A percentile compares a stretch with the other conserved stretches of the same genome.
phyloP scores from a whole-genome alignment of 2,797 vertebrate genomes.

The Melanotaenia pygmaea region DNA sequence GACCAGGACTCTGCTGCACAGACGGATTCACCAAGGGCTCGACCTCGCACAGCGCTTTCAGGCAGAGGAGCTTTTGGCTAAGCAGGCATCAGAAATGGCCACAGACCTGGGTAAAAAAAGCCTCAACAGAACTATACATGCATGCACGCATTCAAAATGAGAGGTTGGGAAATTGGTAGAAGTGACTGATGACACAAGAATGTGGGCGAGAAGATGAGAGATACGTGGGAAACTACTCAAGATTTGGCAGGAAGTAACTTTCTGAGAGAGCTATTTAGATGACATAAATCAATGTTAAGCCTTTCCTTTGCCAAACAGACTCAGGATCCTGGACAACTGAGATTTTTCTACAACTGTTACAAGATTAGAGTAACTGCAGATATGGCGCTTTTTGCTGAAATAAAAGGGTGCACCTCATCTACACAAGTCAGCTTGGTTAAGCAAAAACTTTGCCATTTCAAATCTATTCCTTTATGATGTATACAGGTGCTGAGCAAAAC shows the following conservation, averaged over 20 bases:
- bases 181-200: constrained; percentile 32
- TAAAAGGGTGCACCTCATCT: neutral
- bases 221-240: constrained; percentile 36
- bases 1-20: constrained; percentile 56
- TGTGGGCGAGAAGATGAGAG: constrained; percentile 43
- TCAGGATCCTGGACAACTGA: neutral
- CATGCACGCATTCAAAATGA: constrained; percentile 1
- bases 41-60: constrained; percentile 56
- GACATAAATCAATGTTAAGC: neutral
- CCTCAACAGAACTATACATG: neutral
- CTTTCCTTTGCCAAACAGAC: constrained; percentile 21
- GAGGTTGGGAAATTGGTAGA: neutral
- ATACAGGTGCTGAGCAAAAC: constrained; percentile 41
- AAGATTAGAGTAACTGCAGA: neutral
- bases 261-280: constrained; percentile 19
- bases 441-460: neutral
- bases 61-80: constrained; percentile 45
- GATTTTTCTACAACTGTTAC: constrained; percentile 16
- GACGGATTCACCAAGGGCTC: constrained; percentile 55
- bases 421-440: neutral
- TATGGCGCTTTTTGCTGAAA: constrained; percentile 6
- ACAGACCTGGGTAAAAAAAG: constrained; percentile 57
- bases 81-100: constrained; percentile 26
- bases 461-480: constrained; percentile 15
- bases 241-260: constrained; percentile 39